These are phyloP conservation scores for Sialis fuliginosa DNA, from an alignment of 2,888 invertebrate genomes.

Conservation along the genomic window DNA sequence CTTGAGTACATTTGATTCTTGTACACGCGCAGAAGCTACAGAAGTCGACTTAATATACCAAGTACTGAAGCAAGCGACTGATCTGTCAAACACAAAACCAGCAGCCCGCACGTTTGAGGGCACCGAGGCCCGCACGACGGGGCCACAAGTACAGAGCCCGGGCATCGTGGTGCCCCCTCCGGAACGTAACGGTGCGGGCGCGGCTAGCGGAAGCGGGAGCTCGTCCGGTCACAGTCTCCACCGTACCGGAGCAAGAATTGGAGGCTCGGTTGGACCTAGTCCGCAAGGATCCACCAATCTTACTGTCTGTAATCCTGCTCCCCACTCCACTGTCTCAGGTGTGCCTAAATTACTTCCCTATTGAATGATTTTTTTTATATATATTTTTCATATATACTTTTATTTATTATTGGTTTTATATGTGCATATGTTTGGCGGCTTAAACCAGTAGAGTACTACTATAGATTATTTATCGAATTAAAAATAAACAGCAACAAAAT, in stretches of 20 bases:
- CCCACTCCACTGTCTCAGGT: slow-evolving; percentile 55
- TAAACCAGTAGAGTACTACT: no score
- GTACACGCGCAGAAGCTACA: slow-evolving; percentile 29
- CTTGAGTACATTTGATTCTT: neutral
- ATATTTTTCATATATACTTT: no score
- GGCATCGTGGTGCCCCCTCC: slow-evolving; percentile 25
- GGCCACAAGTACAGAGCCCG: slow-evolving; percentile 25
- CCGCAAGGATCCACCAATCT: slow-evolving; percentile 29
- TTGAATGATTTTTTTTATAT: no score
- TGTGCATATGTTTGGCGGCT: no score
- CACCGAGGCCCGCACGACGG: slow-evolving; percentile 10
- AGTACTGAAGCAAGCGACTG: slow-evolving; percentile 86
- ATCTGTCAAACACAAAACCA: slow-evolving; percentile 45
- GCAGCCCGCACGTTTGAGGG: slow-evolving; percentile 16
- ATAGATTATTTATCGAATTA: no score
- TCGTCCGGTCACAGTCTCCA: slow-evolving; percentile 34
- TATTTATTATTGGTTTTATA: no score
- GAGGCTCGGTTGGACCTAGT: slow-evolving; percentile 13
- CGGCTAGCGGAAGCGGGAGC: slow-evolving; percentile 24
- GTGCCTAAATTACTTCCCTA: slow-evolving; percentile 19
- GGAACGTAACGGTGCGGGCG: slow-evolving; percentile 17
- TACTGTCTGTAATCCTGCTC: slow-evolving; percentile 42
- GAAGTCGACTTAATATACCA: slow-evolving; percentile 88
- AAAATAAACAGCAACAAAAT: no score
- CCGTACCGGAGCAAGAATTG: slow-evolving; percentile 19